phyloP scores from a whole-genome alignment of 1,140 invertebrate species.

The Pomacea maculata region DNA sequence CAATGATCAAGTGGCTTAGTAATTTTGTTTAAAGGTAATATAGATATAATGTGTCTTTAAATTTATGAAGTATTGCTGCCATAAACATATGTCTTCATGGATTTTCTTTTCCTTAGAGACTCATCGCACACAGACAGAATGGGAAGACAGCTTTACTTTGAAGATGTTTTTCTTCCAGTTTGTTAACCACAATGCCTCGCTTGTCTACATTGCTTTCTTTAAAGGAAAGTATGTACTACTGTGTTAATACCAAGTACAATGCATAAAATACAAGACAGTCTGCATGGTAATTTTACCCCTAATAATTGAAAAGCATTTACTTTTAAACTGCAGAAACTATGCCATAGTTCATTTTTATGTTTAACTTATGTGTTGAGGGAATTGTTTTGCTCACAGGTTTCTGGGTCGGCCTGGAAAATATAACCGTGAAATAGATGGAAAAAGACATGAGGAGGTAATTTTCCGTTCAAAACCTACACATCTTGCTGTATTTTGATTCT shows the following conservation, averaged over 20 bases:
- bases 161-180: slow-evolving; percentile 98
- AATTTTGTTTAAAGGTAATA: no score
- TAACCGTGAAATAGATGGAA: slow-evolving; percentile 54
- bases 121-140: slow-evolving; percentile 91
- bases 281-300: no score
- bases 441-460: slow-evolving; percentile 66
- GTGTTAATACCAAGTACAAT: neutral
- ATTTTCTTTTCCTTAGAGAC: slow-evolving; percentile 47
- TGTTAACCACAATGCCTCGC: slow-evolving; percentile 94
- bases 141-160: slow-evolving; percentile 94
- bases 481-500: neutral
- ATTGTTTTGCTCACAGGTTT: slow-evolving; percentile 46
- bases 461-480: neutral
- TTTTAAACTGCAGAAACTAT: neutral
- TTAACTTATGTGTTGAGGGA: neutral
- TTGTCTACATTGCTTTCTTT: slow-evolving; percentile 97
- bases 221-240: slow-evolving; percentile 75
- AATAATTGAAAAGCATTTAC: neutral
- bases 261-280: no score
- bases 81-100: neutral
- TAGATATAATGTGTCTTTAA: neutral
- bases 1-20: no score
- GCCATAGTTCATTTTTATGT: neutral
- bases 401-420: slow-evolving; percentile 55
- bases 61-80: neutral